These are phyloP conservation scores for Antedon mediterranea DNA, from an alignment of 53 echinoderm and acorn worm species.

Conservation along the genomic window DNA sequence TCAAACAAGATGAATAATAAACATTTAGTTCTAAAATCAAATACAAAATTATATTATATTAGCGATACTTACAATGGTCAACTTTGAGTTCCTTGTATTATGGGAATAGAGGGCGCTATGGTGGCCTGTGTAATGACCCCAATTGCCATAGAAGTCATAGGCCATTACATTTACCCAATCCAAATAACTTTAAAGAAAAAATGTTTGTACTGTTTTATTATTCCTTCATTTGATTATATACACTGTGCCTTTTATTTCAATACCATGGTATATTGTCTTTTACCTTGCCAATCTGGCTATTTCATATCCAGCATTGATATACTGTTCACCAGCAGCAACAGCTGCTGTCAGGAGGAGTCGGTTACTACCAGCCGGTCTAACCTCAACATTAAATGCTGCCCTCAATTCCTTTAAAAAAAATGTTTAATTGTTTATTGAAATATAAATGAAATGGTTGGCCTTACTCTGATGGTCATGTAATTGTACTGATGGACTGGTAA, in stretches of 20 bases:
- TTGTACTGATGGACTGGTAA: no score
- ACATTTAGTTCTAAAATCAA: no score
- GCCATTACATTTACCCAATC: constrained; percentile 29
- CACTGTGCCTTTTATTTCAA: no score
- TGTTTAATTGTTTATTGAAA: no score
- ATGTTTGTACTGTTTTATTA: neutral
- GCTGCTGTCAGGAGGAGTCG: constrained; percentile 21
- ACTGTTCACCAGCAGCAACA: constrained; percentile 2
- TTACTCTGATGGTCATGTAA: no score
- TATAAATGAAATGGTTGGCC: no score
- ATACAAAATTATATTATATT: no score
- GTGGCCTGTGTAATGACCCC: constrained; percentile 19
- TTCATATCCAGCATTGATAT: constrained; percentile 27
- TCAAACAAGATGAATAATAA: no score
- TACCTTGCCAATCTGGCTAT: constrained; percentile 16
- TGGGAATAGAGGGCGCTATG: constrained; percentile 16
- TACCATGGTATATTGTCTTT: no score
- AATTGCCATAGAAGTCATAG: constrained; percentile 19
- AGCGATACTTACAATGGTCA: constrained; percentile 24
- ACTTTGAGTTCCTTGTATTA: neutral
- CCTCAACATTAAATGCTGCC: constrained; percentile 16
- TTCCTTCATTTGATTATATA: neutral
- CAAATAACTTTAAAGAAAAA: constrained; percentile 10
- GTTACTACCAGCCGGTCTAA: constrained; percentile 1
- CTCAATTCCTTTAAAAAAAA: constrained; percentile 13